These are phyloP conservation scores for Thymelicus acteon DNA, from an alignment of 2,888 invertebrate genomes.

Conservation along the genomic window DNA sequence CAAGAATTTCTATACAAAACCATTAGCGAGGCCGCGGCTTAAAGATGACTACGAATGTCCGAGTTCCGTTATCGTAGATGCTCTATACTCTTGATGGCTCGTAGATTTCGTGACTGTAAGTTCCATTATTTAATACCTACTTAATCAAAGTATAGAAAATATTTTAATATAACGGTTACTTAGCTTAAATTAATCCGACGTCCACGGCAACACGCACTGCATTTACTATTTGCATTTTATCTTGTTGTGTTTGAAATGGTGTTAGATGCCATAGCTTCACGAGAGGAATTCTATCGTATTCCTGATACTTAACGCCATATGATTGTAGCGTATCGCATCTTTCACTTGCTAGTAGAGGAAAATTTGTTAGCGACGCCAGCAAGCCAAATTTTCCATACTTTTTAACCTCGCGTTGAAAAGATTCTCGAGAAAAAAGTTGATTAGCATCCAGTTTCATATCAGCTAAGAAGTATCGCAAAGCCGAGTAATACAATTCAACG, in stretches of 20 bases:
- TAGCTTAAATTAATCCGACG: constrained; percentile 52
- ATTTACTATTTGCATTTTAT: constrained; percentile 56
- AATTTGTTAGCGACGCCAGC: constrained; percentile 53
- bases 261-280: constrained; percentile 58
- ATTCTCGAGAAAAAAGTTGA: constrained; percentile 51
- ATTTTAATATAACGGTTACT: neutral
- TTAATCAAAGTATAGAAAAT: too few relatives aligned
- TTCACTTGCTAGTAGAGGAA: constrained; percentile 56
- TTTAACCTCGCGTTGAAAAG: constrained; percentile 55
- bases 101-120: constrained; percentile 25
- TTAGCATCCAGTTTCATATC: constrained; percentile 57
- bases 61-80: constrained; percentile 49
- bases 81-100: constrained; percentile 39
- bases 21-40: constrained; percentile 47
- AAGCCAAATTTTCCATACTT: constrained; percentile 58
- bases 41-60: constrained; percentile 51
- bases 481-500: constrained; percentile 53
- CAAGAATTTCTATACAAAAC: constrained; percentile 61
- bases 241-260: constrained; percentile 50
- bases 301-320: constrained; percentile 47
- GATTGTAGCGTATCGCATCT: constrained; percentile 53
- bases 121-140: neutral
- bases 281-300: constrained; percentile 54
- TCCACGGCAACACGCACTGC: constrained; percentile 59
- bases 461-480: constrained; percentile 53